Conservation (phyloP, 2,888 invertebrate genomes). For the Melanophora roralis region DNA sequence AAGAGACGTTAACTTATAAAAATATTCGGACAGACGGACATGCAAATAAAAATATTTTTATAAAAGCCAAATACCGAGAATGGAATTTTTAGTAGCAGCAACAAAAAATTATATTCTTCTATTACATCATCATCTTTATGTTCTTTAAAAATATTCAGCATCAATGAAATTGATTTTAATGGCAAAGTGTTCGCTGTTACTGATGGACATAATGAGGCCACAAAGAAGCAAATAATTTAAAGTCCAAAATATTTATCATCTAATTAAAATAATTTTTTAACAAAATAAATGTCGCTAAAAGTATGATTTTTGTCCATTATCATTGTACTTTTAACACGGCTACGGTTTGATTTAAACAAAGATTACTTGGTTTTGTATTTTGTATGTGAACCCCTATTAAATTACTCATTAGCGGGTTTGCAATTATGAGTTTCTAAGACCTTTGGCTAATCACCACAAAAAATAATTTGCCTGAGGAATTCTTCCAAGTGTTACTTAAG, state of each 20-base stretch:
- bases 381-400: too few species aligned
- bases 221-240: constrained; percentile 48
- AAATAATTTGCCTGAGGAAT: too few species aligned
- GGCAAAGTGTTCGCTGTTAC: neutral
- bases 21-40: constrained; percentile 44
- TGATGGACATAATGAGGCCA: constrained; percentile 33
- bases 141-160: constrained; percentile 21
- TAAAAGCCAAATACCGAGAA: neutral
- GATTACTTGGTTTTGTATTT: too few species aligned
- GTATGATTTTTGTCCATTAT: too few species aligned
- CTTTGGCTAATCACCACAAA: too few species aligned
- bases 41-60: neutral
- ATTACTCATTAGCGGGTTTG: too few species aligned
- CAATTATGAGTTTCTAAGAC: too few species aligned
- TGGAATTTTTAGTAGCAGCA: constrained; percentile 3
- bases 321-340: too few species aligned
- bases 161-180: constrained; percentile 13
- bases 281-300: too few species aligned
- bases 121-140: constrained; percentile 51
- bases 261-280: neutral
- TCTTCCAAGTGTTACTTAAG: too few species aligned
- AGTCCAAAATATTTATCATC: neutral
- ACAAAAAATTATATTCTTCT: constrained; percentile 7
- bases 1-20: constrained; percentile 57
- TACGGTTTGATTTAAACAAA: too few species aligned